Base-by-base conservation (phyloP, 1,140 invertebrate genomes). In the Penaeus chinensis region DNA sequence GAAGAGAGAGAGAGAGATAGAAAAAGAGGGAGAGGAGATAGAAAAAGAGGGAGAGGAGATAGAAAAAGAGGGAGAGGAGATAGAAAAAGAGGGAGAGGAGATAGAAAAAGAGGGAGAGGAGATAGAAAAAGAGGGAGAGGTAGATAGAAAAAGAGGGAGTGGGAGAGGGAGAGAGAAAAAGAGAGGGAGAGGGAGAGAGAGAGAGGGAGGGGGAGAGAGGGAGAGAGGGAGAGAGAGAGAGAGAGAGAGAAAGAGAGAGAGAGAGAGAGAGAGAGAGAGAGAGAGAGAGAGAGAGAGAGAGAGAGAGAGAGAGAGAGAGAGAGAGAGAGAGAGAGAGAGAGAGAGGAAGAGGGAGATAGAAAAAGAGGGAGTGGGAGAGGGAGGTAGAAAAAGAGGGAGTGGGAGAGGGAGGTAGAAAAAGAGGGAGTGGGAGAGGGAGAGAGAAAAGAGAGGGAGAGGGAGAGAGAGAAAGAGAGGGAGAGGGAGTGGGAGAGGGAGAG, bases 151-250 rank as follows among this genome's bases (percentile, higher is more conserved):
- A 47, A 37, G 77, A 18, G 77, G 42, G 5, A 79, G 24, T 20
- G 16, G 32, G 20, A 60, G 19, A 37, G 13, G 19, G 78, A 42
- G 16, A 76, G 71, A 27, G 71, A 78, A 10, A 24, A 19, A 22
- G 78, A 54, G 42, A 80, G 78, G 7, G 19, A 80, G 78, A 80
- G 2, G 8, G 37, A 47, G 78, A 80, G 42, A 54, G 8, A 47
- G 19, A 24, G 78, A 80, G 78, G 19, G 78, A 54, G 54, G 18
- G 24, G 24, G 78, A 80, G 37, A 80, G 78, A 80, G 78, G 18
- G 78, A 42, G 78, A 20, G n/a, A 42, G 27, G 18, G 76, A 27
- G 37, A 27, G 76, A 37, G 37, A 42, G 24, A 19, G 78, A 47
- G 78, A 42, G 78, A 60, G 11, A 80, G 32, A 27, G 7, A 61